Conservation (phyloP, 2,888 invertebrate species). For the Pterobdella sp. region DNA sequence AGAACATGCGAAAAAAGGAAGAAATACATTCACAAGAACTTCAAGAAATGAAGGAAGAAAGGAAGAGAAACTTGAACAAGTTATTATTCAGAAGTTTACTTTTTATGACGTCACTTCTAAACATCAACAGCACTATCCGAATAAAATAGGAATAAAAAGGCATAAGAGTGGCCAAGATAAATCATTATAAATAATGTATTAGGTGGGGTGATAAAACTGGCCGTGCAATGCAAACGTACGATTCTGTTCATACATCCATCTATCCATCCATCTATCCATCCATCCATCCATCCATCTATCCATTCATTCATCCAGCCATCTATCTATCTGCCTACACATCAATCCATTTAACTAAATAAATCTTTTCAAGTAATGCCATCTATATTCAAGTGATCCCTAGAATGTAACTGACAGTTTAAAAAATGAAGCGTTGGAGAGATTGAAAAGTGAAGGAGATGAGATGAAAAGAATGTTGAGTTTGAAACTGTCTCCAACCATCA, state of each 20-base stretch:
- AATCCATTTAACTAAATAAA: background rate
- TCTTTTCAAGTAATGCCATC: background rate
- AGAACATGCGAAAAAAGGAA: conserved; percentile 15
- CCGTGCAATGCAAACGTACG: too few species aligned
- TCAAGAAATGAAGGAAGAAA: conserved; percentile 7
- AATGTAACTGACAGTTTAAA: background rate
- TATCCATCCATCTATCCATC: background rate
- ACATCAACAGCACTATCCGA: too few species aligned
- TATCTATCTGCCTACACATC: background rate
- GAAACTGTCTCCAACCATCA: background rate
- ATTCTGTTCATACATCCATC: background rate
- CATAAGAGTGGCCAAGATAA: too few species aligned
- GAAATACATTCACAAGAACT: background rate
- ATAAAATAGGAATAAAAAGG: too few species aligned
- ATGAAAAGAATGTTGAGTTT: background rate
- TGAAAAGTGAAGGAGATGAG: background rate
- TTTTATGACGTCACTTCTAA: too few species aligned
- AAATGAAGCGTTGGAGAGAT: conserved; percentile 23
- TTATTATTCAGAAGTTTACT: too few species aligned
- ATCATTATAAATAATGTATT: too few species aligned
- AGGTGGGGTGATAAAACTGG: too few species aligned
- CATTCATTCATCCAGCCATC: background rate
- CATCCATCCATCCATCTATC: background rate
- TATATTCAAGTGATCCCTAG: background rate
- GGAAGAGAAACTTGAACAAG: background rate